Percentiles rank a stretch among this genome's conserved stretches.
Conservation (phyloP, 2,888 invertebrate species). For the Coenonympha glycerion region DNA sequence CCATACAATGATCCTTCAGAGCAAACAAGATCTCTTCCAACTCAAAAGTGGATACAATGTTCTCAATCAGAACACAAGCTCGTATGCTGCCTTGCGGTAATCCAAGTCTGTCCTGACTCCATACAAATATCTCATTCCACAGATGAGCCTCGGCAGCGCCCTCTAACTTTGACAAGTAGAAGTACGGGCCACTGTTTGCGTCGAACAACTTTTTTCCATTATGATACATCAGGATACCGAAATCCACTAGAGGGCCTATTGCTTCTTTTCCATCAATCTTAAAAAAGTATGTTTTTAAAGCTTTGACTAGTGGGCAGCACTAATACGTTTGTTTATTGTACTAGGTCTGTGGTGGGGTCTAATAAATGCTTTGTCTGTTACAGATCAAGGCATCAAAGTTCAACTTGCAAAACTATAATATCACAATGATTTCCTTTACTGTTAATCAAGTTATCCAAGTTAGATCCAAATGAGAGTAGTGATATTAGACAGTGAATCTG, state of each 20-base stretch:
- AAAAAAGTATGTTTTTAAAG: conserved; percentile 28
- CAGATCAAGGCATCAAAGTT: too few species aligned
- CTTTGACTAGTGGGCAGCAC: too few species aligned
- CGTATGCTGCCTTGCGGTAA: conserved; percentile 79
- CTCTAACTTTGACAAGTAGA: conserved; percentile 83
- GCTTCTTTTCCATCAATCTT: conserved; percentile 78
- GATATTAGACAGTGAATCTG: too few species aligned
- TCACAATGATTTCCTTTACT: too few species aligned
- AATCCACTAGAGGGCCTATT: conserved; percentile 81
- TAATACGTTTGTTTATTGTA: too few species aligned
- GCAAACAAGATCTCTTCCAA: conserved; percentile 81
- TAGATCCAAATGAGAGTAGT: too few species aligned
- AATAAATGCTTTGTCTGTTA: too few species aligned
- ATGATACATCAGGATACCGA: conserved; percentile 80
- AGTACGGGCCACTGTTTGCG: conserved; percentile 79
- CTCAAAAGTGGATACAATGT: conserved; percentile 80
- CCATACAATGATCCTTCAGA: conserved; percentile 79
- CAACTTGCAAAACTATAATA: too few species aligned
- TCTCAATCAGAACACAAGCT: conserved; percentile 83
- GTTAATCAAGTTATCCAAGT: too few species aligned
- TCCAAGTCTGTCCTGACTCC: conserved; percentile 73
- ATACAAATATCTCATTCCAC: conserved; percentile 82
- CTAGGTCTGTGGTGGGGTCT: too few species aligned
- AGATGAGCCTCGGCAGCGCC: conserved; percentile 78
- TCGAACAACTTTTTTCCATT: conserved; percentile 72